Evolutionary conservation across 2,888 invertebrate genomes (phyloP), one percentile per base, ranked within the genome.

Genomic region (Nudaria mundana): DNA sequence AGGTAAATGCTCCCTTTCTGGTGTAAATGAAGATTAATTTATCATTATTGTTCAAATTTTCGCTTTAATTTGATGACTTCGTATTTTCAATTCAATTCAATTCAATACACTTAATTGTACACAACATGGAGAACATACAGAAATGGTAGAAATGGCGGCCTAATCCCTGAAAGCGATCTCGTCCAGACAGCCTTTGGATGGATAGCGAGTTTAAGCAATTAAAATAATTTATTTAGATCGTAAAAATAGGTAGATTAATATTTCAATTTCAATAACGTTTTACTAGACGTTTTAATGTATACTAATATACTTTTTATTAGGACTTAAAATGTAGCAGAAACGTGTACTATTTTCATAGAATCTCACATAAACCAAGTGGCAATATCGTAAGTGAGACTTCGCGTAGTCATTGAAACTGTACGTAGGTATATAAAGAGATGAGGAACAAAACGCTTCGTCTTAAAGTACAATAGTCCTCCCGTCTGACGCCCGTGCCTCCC

Each of bases 361-460:
- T 39, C 29, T 32, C 45, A 44, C 44, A 44, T 37, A 53, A 40
- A 14, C 42, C 37, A 35, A 56, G 36, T 40, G 47, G 48, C 72
- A 74, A 79, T 75, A 73, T 63, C 63, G 68, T 72, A 64, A 78
- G 73, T 75, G 69, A 68, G 53, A 63, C 63, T 54, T 54, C 42
- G 45, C 40, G 44, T 38, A 38, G 16, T 48, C 37, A 41, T 24
- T 41, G 47, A 30, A 40, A 24, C 41, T 51, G 18, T 37, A 44
- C 36, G 55, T 63, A 63, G 52, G 48, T n/a, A n/a, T 52, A 71
- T 71, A 77, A 71, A 75, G 71, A 71, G 63, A 52, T 48, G 56
- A 32, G 48, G 68, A 76, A 83, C 81, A 82, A 83, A 85, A 81
- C 76, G 72, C 58, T 65, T 57, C 73, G 69, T 76, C 76, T 79